Evolutionary conservation across 2,888 invertebrate species (phyloP), one percentile per base, ranked within the genome.

Genomic region (Eueremaeus valkanovi): DNA sequence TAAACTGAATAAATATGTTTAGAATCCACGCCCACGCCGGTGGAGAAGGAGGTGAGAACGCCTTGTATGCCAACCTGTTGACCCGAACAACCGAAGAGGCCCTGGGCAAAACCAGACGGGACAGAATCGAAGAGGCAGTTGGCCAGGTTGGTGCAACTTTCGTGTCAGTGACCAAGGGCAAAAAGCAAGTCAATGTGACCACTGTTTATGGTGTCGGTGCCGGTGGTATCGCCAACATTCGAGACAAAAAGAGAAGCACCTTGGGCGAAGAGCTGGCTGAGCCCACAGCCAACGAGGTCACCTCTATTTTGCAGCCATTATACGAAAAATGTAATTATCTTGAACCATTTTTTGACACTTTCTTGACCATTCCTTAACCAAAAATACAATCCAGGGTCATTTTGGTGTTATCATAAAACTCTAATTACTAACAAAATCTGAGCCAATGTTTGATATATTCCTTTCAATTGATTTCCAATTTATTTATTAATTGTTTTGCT

Each of bases 201-300:
- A 55, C 55, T 16, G 55, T 55, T 18, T 55, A 55, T 55, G 55
- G 55, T 24, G 21, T 55, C 55, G 55, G 55, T 55, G 55, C 24
- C 13, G 55, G 55, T 9, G 55, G 21, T 24, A 13, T 55, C 8
- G 24, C 24, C 24, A 45, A 45, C 45, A 45, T 45, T 16, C 8
- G 45, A 16, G 45, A 45, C 2, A 9, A 24, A 55, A 3, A 3
- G 8, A 24, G 55, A 24, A 3, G 24, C 11, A 24, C 3, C 18
- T 3, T 9, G 8, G 27, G 24, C 9, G 55, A 45, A 3, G 55
- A 55, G 55, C 13, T 27, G 8, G 13, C 55, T 3, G 2, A 9
- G 21, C 24, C 13, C 13, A 24, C 13, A 13, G 24, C 24, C 55
- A 24, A 55, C 24, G 55, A 55, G 24, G 18, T 55, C 55, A 55